Percentiles rank a stretch among this genome's conserved stretches.
Evolutionary conservation across 2,888 invertebrate genomes (phyloP).

Genomic region (Pemphredon lugubris): DNA sequence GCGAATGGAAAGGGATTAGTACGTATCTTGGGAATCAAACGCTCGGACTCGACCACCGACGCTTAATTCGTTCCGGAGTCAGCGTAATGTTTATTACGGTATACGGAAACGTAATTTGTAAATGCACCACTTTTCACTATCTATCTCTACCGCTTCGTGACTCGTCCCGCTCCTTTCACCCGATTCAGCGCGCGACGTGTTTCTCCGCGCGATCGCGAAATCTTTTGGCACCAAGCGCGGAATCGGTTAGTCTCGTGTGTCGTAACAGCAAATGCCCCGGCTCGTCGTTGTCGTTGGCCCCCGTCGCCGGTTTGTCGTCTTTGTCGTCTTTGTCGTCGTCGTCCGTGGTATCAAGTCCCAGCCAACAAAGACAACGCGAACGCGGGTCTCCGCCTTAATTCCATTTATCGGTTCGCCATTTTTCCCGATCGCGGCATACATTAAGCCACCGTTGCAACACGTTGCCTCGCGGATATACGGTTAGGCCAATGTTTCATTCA

Average conservation of each 20-base stretch:
- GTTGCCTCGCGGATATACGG: conserved; percentile 69
- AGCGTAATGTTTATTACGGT: no score
- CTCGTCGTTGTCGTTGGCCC: background rate
- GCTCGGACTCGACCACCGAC: no score
- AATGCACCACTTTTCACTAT: conserved; percentile 15
- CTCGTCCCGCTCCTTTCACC: conserved; percentile 20
- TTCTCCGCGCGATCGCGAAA: conserved; percentile 28
- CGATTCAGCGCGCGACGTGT: conserved; percentile 4
- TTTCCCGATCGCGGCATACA: conserved; percentile 71
- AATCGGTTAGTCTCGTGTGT: conserved; percentile 20
- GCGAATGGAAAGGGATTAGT: no score
- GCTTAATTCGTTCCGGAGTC: background rate
- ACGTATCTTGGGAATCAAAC: no score
- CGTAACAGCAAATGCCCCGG: background rate
- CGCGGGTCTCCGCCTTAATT: conserved; percentile 64
- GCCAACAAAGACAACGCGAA: conserved; percentile 37
- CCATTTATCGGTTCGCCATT: conserved; percentile 69
- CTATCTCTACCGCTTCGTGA: conserved; percentile 9
- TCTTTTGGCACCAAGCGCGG: conserved; percentile 27
- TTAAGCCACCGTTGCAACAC: conserved; percentile 71
- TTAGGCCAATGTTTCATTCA: conserved; percentile 78
- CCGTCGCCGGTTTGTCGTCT: conserved; percentile 20
- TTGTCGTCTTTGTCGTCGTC: conserved; percentile 13
- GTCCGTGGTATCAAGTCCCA: conserved; percentile 31
- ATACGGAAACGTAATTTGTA: conserved; percentile 1